Percentiles rank a stretch among this genome's conserved stretches.
These are phyloP conservation scores for Diadegma fenestrale DNA, from an alignment of 2,888 invertebrate genomes.

Conservation along the genomic window DNA sequence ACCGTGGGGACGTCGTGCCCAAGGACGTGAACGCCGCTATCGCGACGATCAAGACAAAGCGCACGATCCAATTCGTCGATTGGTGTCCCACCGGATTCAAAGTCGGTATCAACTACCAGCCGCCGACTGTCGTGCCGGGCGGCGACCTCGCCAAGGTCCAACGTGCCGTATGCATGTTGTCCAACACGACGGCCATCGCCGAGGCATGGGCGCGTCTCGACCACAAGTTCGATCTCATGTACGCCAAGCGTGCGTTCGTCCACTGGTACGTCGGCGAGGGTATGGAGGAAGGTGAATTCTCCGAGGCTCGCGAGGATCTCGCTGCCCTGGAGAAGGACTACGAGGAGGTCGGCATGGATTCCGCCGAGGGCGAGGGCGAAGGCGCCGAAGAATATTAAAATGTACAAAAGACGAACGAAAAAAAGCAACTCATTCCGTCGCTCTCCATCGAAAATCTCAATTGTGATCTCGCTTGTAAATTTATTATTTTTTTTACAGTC, in stretches of 20 bases:
- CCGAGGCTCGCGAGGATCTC: conserved; percentile 92
- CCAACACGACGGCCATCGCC: conserved; percentile 98
- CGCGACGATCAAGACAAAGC: conserved; percentile 97
- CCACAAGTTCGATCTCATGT: conserved; percentile 98
- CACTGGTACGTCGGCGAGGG: conserved; percentile 97
- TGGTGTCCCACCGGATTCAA: conserved; percentile 95
- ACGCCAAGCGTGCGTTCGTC: conserved; percentile 98
- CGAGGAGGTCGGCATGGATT: conserved; percentile 91
- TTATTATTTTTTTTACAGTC: conserved; percentile 51
- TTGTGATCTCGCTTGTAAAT: conserved; percentile 61
- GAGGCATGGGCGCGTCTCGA: conserved; percentile 98
- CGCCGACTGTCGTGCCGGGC: conserved; percentile 96
- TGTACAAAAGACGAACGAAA: conserved; percentile 76
- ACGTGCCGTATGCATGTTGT: conserved; percentile 99
- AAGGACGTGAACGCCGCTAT: conserved; percentile 98
- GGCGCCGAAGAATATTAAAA: conserved; percentile 75
- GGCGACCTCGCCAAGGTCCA: conserved; percentile 98
- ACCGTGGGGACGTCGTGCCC: conserved; percentile 97
- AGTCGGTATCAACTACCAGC: conserved; percentile 97
- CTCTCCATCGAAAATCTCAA: conserved; percentile 57
- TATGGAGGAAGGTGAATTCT: conserved; percentile 95
- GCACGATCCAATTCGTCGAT: conserved; percentile 96
- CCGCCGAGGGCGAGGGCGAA: conserved; percentile 85
- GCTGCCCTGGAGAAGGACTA: conserved; percentile 90
- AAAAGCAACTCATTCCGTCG: conserved; percentile 46